These are phyloP conservation scores for Larimichthys polyactis DNA, from an alignment of 2,113 vertebrate genomes.

Conservation along the genomic window DNA sequence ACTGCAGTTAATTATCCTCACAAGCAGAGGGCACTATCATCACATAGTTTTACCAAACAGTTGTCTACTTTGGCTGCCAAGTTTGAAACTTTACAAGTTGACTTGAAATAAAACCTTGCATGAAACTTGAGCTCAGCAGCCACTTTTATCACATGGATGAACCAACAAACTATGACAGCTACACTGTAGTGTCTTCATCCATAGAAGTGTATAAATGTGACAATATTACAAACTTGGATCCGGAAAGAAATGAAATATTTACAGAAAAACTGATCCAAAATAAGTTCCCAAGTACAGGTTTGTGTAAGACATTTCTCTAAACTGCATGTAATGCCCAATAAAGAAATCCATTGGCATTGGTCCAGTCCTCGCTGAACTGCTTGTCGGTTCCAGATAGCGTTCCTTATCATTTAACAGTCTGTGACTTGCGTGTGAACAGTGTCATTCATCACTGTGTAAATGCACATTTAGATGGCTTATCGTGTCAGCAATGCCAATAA, in stretches of 20 bases:
- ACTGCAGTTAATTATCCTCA: constrained; percentile 5
- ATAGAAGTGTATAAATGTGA: not conserved
- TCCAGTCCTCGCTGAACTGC: constrained; percentile 41
- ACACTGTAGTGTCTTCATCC: constrained; percentile 4
- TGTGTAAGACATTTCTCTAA: constrained; percentile 18
- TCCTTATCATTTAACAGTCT: constrained; percentile 25
- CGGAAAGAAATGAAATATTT: constrained; percentile 39
- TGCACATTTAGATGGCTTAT: constrained; percentile 6
- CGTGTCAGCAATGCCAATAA: constrained; percentile 2
- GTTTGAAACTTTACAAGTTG: constrained; percentile 43
- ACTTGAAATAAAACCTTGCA: constrained; percentile 46
- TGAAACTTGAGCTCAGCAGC: constrained; percentile 44
- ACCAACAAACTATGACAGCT: not conserved
- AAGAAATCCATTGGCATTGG: constrained; percentile 46
- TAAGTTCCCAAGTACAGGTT: constrained; percentile 4
- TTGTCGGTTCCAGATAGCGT: constrained; percentile 9
- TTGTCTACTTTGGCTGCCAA: constrained; percentile 25
- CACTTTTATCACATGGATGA: constrained; percentile 28
- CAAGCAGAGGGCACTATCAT: constrained; percentile 44
- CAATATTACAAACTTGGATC: constrained; percentile 27
- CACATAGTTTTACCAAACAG: not conserved
- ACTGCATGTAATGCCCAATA: constrained; percentile 38
- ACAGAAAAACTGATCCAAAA: constrained; percentile 40
- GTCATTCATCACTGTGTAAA: constrained; percentile 16
- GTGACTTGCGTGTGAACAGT: constrained; percentile 7